Base-by-base conservation (phyloP, 2,888 invertebrate species). In the Leptinotarsa tumamoca region DNA sequence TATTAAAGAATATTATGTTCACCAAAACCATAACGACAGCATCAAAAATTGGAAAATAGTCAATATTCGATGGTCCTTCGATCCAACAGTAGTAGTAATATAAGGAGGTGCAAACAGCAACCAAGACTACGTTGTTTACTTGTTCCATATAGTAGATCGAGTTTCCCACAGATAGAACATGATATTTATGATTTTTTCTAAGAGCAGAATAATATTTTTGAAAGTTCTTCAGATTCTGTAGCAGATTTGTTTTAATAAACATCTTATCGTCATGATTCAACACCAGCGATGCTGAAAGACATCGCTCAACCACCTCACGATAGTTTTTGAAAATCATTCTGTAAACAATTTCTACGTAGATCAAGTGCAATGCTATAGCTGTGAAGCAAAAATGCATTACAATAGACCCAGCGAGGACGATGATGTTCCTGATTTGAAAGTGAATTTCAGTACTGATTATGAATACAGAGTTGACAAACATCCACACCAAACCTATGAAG, bases 191-290 rank as follows among this genome's bases (percentile, higher is more conserved):
- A 21, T 68, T 72, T 21, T n/a, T 43, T 33, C 13, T 50, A 0
- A 75, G n/a, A n/a, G 52, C 50, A 27, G 72, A 52, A 27, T 75
- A 75, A 51, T 68, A 75, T 27, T 71, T 52, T 17, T 71, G 69
- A 7, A 66, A 52, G 54, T 74, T 50, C 50, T 66, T 52, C 3
- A 72, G 10, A 14, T 66, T 72, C 14, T 54, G 33, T n/a, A 23
- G 3, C 14, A 7, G n/a, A 14, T 18, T n/a, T 5, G n/a, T 14
- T 69, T 27, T 21, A 13, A 14, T 15, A 5, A 15, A 15, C 0
- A 4, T 10, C 43, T 15, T 18, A 27, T 51, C 17, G 13, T 33
- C 27, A n/a, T 52, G 15, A 21, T 51, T 52, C 17, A 27, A 23
- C 21, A 3, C 15, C n/a, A 52, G 4, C 5, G 17, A n/a, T 33